These are phyloP conservation scores for Aquatica leii DNA, from an alignment of 2,888 invertebrate species.

Conservation along the genomic window DNA sequence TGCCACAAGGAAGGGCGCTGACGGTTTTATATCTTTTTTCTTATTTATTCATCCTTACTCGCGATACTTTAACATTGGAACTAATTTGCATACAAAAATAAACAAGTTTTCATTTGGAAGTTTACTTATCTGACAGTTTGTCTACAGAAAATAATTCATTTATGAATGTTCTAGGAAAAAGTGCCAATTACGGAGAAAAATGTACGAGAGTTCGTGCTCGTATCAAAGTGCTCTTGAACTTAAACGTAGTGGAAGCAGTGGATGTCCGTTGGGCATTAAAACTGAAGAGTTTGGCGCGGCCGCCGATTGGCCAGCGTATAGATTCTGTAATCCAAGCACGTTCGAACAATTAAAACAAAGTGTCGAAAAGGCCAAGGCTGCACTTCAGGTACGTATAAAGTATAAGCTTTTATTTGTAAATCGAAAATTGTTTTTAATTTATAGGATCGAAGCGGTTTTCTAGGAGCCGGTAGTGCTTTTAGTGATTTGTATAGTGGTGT, in stretches of 20 bases:
- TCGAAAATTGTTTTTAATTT: conserved; percentile 7
- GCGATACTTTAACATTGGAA: no score
- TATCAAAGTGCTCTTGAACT: conserved; percentile 71
- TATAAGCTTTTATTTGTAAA: conserved; percentile 2
- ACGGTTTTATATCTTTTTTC: no score
- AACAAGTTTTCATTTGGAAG: background rate
- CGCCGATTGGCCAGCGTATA: conserved; percentile 76
- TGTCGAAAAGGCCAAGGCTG: conserved; percentile 90
- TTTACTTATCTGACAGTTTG: background rate
- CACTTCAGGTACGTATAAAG: conserved; percentile 70
- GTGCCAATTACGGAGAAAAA: conserved; percentile 62
- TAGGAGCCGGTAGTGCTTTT: conserved; percentile 77
- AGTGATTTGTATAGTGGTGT: conserved; percentile 70
- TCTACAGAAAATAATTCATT: no score
- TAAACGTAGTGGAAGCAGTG: conserved; percentile 53
- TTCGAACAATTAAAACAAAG: conserved; percentile 91
- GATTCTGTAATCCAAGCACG: conserved; percentile 83
- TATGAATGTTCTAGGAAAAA: conserved; percentile 52
- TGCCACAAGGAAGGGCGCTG: no score
- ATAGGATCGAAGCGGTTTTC: conserved; percentile 74
- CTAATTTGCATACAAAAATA: background rate
- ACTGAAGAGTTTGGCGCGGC: conserved; percentile 64
- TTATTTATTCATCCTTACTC: no score
- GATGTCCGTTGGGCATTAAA: conserved; percentile 58
- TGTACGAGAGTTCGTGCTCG: conserved; percentile 95